A percentile compares a stretch with the other conserved stretches of the same genome.
Conservation (phyloP, 2,888 invertebrate species). For the Pantelozetes paolii region DNA sequence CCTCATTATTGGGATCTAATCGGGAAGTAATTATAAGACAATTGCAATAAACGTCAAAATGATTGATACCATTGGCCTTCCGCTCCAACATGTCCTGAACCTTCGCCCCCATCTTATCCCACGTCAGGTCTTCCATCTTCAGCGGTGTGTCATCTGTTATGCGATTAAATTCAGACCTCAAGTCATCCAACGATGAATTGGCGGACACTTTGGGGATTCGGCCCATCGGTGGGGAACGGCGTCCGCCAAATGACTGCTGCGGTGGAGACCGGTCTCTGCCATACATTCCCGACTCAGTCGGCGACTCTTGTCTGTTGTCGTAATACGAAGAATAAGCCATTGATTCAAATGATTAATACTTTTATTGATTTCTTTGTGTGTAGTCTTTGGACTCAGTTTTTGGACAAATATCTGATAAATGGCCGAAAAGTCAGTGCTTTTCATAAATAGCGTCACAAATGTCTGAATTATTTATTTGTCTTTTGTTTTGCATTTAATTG, state of each 20-base stretch:
- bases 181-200: not conserved
- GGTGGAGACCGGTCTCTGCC: not conserved
- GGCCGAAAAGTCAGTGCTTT: no score
- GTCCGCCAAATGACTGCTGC: not conserved
- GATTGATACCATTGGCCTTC: conserved; percentile 1
- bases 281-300: conserved; percentile 8
- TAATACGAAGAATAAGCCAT: no score
- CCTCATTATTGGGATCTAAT: not conserved
- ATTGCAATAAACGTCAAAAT: not conserved
- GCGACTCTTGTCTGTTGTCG: not conserved
- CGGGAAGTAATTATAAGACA: not conserved
- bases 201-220: conserved; percentile 8
- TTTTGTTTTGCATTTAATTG: no score
- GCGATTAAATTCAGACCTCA: conserved; percentile 14
- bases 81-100: conserved; percentile 7
- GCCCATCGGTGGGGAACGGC: not conserved
- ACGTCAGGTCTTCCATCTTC: conserved; percentile 29
- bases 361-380: no score
- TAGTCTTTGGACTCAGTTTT: no score
- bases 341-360: no score
- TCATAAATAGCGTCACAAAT: no score
- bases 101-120: conserved; percentile 11
- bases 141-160: conserved; percentile 12
- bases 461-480: no score
- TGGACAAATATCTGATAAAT: no score